Percentiles rank a stretch among this genome's conserved stretches.
phyloP scores from a whole-genome alignment of 2,113 vertebrate species.

The Chascanopsetta lugubris region DNA sequence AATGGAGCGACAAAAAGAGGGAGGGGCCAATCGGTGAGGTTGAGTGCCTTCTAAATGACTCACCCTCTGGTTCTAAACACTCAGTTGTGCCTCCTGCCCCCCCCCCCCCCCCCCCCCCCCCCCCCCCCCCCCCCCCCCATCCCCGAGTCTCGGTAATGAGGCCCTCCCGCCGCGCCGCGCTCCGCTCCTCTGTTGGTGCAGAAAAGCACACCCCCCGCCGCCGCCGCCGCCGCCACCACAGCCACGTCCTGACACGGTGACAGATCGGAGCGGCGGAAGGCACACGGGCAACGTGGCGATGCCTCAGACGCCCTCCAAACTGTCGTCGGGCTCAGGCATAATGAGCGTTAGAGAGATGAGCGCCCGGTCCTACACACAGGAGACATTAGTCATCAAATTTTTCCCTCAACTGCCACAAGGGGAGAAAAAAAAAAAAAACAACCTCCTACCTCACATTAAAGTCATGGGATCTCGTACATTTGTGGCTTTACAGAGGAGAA shows the following conservation, averaged over 20 bases:
- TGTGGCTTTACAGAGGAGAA: slow-evolving; percentile 47
- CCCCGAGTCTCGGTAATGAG: slow-evolving; percentile 68
- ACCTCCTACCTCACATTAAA: slow-evolving; percentile 28
- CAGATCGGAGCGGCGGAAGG: slow-evolving; percentile 74
- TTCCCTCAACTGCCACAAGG: slow-evolving; percentile 47
- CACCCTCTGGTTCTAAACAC: slow-evolving; percentile 73
- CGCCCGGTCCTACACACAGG: slow-evolving; percentile 45
- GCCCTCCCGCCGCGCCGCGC: slow-evolving; percentile 70
- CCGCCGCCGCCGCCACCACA: too few relatives aligned
- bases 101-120: slow-evolving; percentile 52
- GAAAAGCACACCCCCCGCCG: slow-evolving; percentile 74
- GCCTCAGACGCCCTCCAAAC: slow-evolving; percentile 68
- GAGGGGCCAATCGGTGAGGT: slow-evolving; percentile 41
- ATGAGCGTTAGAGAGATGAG: slow-evolving; percentile 65
- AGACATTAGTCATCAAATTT: slow-evolving; percentile 68
- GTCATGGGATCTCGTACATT: slow-evolving; percentile 32
- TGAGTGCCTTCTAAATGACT: slow-evolving; percentile 74
- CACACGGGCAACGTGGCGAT: slow-evolving; percentile 72
- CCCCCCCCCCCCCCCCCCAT: slow-evolving; percentile 53
- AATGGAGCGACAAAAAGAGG: slow-evolving; percentile 48
- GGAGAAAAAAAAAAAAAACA: slow-evolving; percentile 11
- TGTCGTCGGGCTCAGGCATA: slow-evolving; percentile 67
- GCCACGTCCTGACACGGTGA: slow-evolving; percentile 76
- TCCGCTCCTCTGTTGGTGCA: slow-evolving; percentile 64
- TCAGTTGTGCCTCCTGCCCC: slow-evolving; percentile 62